Conservation (phyloP, 2,888 invertebrate genomes). For the Apamea anceps region DNA sequence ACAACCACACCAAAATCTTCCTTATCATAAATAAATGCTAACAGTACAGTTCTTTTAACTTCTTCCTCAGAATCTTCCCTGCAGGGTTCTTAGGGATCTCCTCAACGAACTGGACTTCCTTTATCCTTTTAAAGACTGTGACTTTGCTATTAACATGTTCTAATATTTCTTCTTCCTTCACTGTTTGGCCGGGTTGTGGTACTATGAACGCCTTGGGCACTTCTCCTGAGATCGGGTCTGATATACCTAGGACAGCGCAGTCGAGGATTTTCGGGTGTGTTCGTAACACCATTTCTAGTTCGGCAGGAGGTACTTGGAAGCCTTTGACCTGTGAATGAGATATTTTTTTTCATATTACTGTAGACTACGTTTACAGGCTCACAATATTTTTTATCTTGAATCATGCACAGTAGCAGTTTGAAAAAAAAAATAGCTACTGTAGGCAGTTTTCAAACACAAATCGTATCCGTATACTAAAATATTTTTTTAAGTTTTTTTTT, state of each 20-base stretch:
- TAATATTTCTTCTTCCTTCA: constrained; percentile 90
- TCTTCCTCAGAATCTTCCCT: constrained; percentile 94
- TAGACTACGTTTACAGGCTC: too few relatives aligned
- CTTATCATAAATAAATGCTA: constrained; percentile 43
- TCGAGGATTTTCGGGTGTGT: constrained; percentile 94
- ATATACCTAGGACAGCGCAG: constrained; percentile 96
- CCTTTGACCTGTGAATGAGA: constrained; percentile 89
- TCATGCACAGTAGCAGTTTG: too few relatives aligned
- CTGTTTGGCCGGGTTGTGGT: constrained; percentile 82
- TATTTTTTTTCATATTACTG: not conserved
- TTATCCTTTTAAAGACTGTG: constrained; percentile 93
- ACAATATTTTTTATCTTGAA: too few relatives aligned
- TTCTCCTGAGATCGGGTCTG: constrained; percentile 93
- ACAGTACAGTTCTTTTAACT: constrained; percentile 87
- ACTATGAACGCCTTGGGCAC: constrained; percentile 94
- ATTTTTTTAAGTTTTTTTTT: too few relatives aligned
- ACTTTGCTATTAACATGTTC: constrained; percentile 92
- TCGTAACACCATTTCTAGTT: constrained; percentile 94
- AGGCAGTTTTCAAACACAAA: too few relatives aligned
- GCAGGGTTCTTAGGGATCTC: constrained; percentile 94
- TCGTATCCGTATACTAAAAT: too few relatives aligned
- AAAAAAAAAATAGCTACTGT: too few relatives aligned
- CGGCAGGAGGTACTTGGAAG: constrained; percentile 96
- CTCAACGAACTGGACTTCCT: constrained; percentile 91
- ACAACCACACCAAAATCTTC: not conserved